phyloP scores from a whole-genome alignment of 2,113 vertebrate species.

The Proterorhinus semilunaris region DNA sequence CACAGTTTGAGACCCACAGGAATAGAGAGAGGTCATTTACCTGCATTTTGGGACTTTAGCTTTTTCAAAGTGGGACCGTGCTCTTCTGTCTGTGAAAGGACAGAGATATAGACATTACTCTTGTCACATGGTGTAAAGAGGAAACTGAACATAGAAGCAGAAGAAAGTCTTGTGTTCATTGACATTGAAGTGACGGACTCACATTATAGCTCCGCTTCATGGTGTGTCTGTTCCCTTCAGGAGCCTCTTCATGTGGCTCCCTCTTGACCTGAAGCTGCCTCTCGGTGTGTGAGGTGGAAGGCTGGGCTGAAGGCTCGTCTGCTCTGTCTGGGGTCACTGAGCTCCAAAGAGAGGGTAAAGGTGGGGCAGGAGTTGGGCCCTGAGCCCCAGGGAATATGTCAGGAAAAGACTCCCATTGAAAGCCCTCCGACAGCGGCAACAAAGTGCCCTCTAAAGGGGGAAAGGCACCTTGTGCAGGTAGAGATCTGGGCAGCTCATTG shows the following conservation, averaged over 20 bases:
- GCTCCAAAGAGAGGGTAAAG: not conserved
- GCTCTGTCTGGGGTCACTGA: not conserved
- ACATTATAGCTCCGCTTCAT: not conserved
- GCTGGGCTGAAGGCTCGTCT: not conserved
- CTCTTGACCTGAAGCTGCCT: not conserved
- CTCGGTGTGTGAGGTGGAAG: not conserved
- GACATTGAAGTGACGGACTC: not conserved
- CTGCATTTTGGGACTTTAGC: constrained; percentile 50
- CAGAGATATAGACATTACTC: not conserved
- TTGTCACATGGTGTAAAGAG: not conserved
- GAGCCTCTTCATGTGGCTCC: constrained; percentile 25
- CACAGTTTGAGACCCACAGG: too few relatives aligned
- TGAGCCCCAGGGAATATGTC: not conserved
- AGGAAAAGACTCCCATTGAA: constrained; percentile 85
- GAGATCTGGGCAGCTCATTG: constrained; percentile 74
- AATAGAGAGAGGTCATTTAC: constrained; percentile 21
- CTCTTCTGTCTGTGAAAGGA: constrained; percentile 29
- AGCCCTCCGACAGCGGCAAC: constrained; percentile 80
- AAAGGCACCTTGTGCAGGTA: constrained; percentile 68
- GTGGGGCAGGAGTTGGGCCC: not conserved
- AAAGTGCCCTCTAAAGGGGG: constrained; percentile 70
- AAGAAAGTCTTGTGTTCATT: not conserved
- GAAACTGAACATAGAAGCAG: not conserved
- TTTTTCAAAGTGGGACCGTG: constrained; percentile 26
- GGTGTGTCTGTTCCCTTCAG: not conserved